A percentile compares a stretch with the other conserved stretches of the same genome.
These are phyloP conservation scores for Scaptomyza caliginosa DNA, from an alignment of 2,888 invertebrate genomes.

Conservation along the genomic window DNA sequence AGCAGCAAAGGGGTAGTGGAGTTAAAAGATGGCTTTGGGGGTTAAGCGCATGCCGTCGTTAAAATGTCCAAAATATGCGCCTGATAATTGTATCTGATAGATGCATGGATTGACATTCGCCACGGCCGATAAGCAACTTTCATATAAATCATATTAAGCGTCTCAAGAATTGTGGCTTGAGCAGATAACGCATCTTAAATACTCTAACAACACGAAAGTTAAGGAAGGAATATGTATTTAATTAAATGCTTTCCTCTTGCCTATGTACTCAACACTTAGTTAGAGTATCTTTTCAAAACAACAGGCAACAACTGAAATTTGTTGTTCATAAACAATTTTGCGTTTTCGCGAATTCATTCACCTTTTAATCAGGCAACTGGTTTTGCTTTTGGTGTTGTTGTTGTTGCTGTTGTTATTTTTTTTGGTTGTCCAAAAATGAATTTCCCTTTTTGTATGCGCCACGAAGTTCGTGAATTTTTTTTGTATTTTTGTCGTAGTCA, in stretches of 20 bases:
- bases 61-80: conserved; percentile 43
- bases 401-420: conserved; percentile 25
- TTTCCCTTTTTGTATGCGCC: conserved; percentile 76
- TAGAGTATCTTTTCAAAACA: conserved; percentile 20
- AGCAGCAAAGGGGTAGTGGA: neutral
- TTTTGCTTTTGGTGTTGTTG: conserved; percentile 32
- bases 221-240: neutral
- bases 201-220: conserved; percentile 6
- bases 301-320: conserved; percentile 19
- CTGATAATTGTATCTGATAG: conserved; percentile 52
- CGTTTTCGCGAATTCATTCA: conserved; percentile 67
- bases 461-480: conserved; percentile 60
- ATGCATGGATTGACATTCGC: conserved; percentile 70
- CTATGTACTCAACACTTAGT: neutral
- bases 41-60: conserved; percentile 19
- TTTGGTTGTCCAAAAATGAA: conserved; percentile 53
- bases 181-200: neutral
- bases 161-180: neutral
- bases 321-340: conserved; percentile 32
- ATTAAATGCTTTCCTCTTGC: neutral
- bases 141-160: conserved; percentile 56
- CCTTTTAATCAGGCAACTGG: conserved; percentile 75
- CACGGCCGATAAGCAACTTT: conserved; percentile 45
- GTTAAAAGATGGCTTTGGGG: neutral
- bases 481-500: conserved; percentile 23